These are phyloP conservation scores for Pheosia tremula DNA, from an alignment of 2,888 invertebrate genomes.

Conservation along the genomic window DNA sequence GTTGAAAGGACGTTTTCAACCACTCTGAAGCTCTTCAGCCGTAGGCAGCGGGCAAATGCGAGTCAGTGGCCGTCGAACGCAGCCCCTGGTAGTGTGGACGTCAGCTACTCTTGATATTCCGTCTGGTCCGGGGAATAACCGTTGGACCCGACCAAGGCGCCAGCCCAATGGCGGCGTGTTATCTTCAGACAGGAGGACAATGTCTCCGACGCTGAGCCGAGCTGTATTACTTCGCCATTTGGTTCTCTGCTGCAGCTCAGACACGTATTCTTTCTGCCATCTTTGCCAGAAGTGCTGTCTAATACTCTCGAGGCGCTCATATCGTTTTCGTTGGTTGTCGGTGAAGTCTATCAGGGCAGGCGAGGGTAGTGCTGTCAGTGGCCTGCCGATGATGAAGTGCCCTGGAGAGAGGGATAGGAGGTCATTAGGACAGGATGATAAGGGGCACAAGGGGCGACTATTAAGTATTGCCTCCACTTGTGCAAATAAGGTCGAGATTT, in stretches of 20 bases:
- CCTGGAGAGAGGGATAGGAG: conserved; percentile 27
- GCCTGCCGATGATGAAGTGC: conserved; percentile 35
- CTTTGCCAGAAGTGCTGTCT: conserved; percentile 27
- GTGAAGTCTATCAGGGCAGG: neutral
- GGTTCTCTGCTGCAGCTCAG: conserved; percentile 35
- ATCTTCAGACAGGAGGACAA: conserved; percentile 26
- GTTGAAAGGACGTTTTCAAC: conserved; percentile 11
- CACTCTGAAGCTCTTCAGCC: conserved; percentile 3
- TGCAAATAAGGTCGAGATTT: conserved; percentile 14
- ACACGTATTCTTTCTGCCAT: conserved; percentile 28
- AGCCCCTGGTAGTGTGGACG: conserved; percentile 10
- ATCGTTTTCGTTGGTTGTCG: conserved; percentile 7
- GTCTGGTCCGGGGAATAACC: conserved; percentile 5
- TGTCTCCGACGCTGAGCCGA: conserved; percentile 17
- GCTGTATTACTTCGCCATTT: conserved; percentile 30
- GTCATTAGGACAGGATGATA: conserved; percentile 31
- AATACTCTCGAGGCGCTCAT: conserved; percentile 15
- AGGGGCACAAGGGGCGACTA: conserved; percentile 31
- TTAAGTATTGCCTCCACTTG: conserved; percentile 30
- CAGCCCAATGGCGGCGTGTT: conserved; percentile 6
- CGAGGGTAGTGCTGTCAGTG: conserved; percentile 5
- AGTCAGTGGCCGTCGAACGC: conserved; percentile 10
- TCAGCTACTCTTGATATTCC: conserved; percentile 12
- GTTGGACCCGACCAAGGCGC: conserved; percentile 8
- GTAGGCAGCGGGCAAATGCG: conserved; percentile 11